Base-by-base conservation (phyloP, 1,140 invertebrate genomes). In the Euborellia annulipes region DNA sequence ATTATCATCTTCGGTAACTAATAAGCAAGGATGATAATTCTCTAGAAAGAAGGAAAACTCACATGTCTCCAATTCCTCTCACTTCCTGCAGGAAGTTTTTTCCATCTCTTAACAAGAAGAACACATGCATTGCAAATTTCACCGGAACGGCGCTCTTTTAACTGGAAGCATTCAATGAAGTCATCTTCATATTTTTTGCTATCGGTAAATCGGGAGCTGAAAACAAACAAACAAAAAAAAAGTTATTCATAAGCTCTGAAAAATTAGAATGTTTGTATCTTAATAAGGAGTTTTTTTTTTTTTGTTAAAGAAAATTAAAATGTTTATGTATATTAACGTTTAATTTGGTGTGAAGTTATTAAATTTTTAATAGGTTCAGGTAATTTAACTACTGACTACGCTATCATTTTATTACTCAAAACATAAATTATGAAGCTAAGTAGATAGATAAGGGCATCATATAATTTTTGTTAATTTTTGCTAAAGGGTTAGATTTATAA, bases 91-190 rank as follows among this genome's bases (percentile, higher is more conserved):
- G 85, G 84, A 46, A 89, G 62, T 54, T 87, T 86, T 61, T 87
- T 87, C 73, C 79, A 89, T 45, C 85, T 62, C 59, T 90, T 89
- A 0, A 89, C 84, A 36, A 89, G 62, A 16, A 89, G 66, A 1
- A 89, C 85, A 62, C 85, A 90, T 3, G 85, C 85, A 68, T 90
- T 88, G 63, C 85, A 90, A 48, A 90, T 88, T 62, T 89, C 85
- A 8, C 85, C 85, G 36, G 78, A 74, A 16, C 85, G 69, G 27
- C 75, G 74, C 54, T 84, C 79, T 39, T 78, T 69, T 20, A 88
- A 68, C 59, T 81, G 74, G 62, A 90, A 90, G 61, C 85, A 89
- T 55, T 79, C 73, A 55, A 83, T 70, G 63, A 88, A 89, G 58
- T 88, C 84, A 48, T 79, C 72, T 58, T 90, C 85, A 58, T 89